phyloP scores from a whole-genome alignment of 2,113 vertebrate species.

The Brachypteracias leptosomus region DNA sequence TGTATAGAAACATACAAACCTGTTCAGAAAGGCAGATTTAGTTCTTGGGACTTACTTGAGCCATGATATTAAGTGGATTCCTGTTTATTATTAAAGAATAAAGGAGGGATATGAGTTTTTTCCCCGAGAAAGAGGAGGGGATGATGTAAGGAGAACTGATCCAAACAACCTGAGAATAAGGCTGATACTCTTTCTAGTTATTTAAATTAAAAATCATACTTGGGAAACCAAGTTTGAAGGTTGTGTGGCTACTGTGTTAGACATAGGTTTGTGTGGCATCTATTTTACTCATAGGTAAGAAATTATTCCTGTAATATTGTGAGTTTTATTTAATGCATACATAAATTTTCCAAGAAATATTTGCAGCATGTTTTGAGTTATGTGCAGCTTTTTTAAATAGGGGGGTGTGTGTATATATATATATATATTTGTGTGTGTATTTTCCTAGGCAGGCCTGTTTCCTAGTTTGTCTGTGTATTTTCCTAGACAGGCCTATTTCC shows the following conservation, averaged over 20 bases:
- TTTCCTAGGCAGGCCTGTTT: slow-evolving; percentile 35
- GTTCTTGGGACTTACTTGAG: background rate
- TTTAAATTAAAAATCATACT: background rate
- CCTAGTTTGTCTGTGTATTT: slow-evolving; percentile 10
- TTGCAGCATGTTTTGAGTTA: background rate
- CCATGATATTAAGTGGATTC: background rate
- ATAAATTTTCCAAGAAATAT: background rate
- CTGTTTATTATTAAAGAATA: background rate
- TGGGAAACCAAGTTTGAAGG: background rate
- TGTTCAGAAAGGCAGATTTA: background rate
- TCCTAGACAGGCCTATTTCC: slow-evolving; percentile 17
- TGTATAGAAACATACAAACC: background rate
- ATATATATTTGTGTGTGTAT: background rate
- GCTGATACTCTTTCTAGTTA: background rate
- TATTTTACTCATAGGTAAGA: background rate
- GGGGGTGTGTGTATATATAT: background rate
- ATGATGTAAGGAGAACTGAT: background rate
- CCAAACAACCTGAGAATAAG: background rate
- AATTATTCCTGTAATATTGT: background rate
- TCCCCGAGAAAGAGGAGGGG: background rate
- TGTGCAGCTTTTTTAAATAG: background rate
- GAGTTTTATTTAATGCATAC: background rate
- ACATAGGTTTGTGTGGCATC: background rate
- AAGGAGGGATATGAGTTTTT: background rate
- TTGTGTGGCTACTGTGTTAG: background rate